A percentile compares a stretch with the other conserved stretches of the same genome.
Conservation (phyloP, 2,888 invertebrate genomes). For the Argyresthia goedartella region DNA sequence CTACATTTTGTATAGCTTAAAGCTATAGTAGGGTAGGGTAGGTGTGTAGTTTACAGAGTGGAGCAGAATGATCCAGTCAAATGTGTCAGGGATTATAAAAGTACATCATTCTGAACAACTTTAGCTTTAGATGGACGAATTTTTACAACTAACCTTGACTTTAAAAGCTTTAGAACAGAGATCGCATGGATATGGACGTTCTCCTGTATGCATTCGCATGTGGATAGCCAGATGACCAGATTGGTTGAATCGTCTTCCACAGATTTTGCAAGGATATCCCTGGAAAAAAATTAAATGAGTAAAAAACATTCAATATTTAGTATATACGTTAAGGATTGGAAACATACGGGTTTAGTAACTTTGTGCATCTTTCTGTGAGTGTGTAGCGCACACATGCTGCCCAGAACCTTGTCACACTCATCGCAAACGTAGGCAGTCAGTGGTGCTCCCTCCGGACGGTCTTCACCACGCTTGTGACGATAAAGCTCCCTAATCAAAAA, state of each 20-base stretch:
- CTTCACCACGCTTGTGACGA: conserved; percentile 57
- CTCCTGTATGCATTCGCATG: conserved; percentile 72
- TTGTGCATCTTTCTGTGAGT: conserved; percentile 70
- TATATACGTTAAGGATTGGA: neutral
- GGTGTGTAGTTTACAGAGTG: too few species aligned
- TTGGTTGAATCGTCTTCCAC: conserved; percentile 69
- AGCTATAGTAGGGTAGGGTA: too few species aligned
- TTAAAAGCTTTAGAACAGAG: conserved; percentile 67
- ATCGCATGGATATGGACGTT: conserved; percentile 69
- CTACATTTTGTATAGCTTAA: too few species aligned
- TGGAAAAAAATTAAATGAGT: conserved; percentile 17
- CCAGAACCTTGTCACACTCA: conserved; percentile 70
- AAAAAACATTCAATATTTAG: neutral
- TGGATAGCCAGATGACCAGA: conserved; percentile 71
- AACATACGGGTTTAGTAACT: conserved; percentile 63
- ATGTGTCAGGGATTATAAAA: too few species aligned
- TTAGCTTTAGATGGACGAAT: too few species aligned
- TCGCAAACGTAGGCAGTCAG: conserved; percentile 66
- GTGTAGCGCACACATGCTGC: conserved; percentile 64
- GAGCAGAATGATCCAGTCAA: too few species aligned
- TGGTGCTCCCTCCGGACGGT: conserved; percentile 48
- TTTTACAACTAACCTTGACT: conserved; percentile 41
- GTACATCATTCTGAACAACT: too few species aligned
- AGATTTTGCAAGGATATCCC: conserved; percentile 68
- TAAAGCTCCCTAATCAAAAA: conserved; percentile 39